Evolutionary conservation across 2,797 vertebrate species (phyloP), one percentile per base, ranked within the genome.

Genomic region (Poecile montanus): DNA sequence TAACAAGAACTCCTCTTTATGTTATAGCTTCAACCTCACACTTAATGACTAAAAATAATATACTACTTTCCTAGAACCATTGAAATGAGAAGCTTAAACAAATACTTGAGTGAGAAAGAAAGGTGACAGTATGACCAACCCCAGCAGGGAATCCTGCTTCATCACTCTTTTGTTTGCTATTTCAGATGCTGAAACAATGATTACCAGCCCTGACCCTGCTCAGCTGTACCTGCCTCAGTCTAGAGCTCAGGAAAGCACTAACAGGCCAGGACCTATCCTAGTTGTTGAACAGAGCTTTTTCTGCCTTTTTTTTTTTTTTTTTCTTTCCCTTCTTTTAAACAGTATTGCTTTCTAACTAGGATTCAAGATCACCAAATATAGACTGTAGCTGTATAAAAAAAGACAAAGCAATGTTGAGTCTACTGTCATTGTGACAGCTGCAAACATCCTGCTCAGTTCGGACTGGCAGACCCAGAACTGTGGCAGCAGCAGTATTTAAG

Each of bases 381-480:
- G 87, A 48, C 29, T 23, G 6, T 9, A 70, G 47, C n/a, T 87
- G 15, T 77, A 85, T 75, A 85, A 84, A 84, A 51, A 84, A 34
- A 77, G 56, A 78, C 91, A 76, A 78, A 27, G 63, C 56, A 70
- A 53, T 58, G 88, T 82, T 94, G 57, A 94, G 89, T 93, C 94
- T 95, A 36, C 73, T 44, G 60, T 67, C 71, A 67, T 73, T 85
- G 8, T 77, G 63, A 94, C 89, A 95, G 79, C 27, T 38, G 71
- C 71, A 93, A 94, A 86, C 88, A 93, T 94, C 89, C 93, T 81
- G 51, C 85, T 73, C n/a, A 32, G 48, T 15, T 67, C 0, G 1
- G 85, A 88, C 65, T 76, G 34, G 72, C 85, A 82, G 71, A 25
- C 60, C 68, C 89, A 78, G 40, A 51, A 13, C n/a, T 32, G 21